Evolutionary conservation across 92 coral and sea anemone species (phyloP), one percentile per base, ranked within the genome.

Genomic region (Porites lobata): DNA sequence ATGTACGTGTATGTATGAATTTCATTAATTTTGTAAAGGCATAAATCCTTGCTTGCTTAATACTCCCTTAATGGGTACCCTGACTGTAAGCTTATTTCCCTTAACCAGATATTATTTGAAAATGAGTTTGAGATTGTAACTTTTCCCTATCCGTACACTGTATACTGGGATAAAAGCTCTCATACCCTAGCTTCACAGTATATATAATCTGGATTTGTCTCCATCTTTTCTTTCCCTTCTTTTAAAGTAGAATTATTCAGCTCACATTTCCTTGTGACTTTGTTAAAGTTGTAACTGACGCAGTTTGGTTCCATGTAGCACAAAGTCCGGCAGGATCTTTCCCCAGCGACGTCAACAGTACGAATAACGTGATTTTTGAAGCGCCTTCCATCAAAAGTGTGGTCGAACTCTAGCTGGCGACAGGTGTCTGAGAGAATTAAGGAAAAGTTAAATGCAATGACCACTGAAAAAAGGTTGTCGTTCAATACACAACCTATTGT

Each of bases 281-380:
- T 19, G 8, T 9, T 72, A 6, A 72, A 47, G 17, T 72, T 72
- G 17, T 12, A 72, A 50, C 77, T 72, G 77, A 72, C 53, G 11
- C 77, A 72, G 24, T 72, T 50, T 15, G 77, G 57, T 47, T 72
- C 59, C 57, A 72, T 18, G 11, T 72, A 72, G 57, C 77, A 72
- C 9, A 14, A 0, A 1, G 17, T 9, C 24, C 24, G 1, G n/a
- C 77, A 72, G 53, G 9, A 47, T 8, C 12, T 10, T 14, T 15
- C 77, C 3, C 1, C 57, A 18, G 3, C 50, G 56, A 72, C 58
- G 24, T 72, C 77, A 72, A 17, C 10, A 2, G 57, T 17, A 6
- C 17, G 58, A 12, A 72, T 47, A 29, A 50, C 13, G 53, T 72
- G 77, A 50, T 50, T 72, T 17, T 12, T 50, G 8, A 72, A 59